A percentile compares a stretch with the other conserved stretches of the same genome.
Evolutionary conservation across 2,113 vertebrate genomes (phyloP).

Genomic region (Myotis brandtii): DNA sequence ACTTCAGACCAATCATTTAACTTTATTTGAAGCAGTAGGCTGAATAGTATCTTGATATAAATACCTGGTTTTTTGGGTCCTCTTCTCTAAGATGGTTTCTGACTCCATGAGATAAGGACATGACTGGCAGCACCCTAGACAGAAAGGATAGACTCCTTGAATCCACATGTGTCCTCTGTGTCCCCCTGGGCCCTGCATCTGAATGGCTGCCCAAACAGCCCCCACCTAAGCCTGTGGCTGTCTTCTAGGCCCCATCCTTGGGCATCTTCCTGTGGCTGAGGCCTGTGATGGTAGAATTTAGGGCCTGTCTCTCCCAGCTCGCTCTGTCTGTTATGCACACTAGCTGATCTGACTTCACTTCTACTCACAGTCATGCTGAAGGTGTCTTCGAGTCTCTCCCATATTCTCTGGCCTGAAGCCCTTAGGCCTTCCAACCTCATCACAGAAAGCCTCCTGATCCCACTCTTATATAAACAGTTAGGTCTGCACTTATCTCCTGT

Average conservation of each 20-base stretch:
- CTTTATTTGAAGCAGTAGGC: not conserved
- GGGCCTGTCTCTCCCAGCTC: not conserved
- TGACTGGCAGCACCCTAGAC: too few species aligned
- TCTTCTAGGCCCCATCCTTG: not conserved
- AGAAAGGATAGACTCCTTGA: not conserved
- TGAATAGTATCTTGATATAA: not conserved
- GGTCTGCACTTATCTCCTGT: not conserved
- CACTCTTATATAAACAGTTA: not conserved
- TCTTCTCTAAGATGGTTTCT: not conserved
- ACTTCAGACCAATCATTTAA: not conserved
- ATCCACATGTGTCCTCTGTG: not conserved
- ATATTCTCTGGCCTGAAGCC: not conserved
- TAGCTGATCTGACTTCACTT: not conserved
- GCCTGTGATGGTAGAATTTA: too few species aligned
- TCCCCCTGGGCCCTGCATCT: not conserved
- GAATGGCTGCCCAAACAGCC: rapidly evolving
- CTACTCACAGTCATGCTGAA: not conserved
- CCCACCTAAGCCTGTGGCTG: too few species aligned
- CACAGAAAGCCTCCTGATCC: not conserved
- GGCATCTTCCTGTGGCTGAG: too few species aligned
- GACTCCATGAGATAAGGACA: not conserved
- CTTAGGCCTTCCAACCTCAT: not conserved
- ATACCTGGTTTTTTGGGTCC: not conserved
- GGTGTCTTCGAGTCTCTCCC: not conserved
- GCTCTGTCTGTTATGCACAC: rapidly evolving